These are phyloP conservation scores for Acomys russatus DNA, from an alignment of 2,797 vertebrate species.

Conservation along the genomic window DNA sequence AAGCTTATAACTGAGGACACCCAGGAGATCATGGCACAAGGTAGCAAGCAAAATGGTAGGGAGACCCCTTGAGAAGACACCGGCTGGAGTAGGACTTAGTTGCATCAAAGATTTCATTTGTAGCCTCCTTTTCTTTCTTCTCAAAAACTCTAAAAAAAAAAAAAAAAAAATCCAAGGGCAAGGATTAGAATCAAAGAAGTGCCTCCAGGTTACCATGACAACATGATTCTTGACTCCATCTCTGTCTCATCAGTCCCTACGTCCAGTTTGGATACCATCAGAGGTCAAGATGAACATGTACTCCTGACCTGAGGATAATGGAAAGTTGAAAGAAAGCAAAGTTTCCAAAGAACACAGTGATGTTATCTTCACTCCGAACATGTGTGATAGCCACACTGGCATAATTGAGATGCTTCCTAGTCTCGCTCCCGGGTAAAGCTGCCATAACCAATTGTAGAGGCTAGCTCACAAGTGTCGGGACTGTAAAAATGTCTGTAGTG, in stretches of 20 bases:
- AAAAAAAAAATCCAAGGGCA: not conserved
- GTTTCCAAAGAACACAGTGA: conserved; percentile 49
- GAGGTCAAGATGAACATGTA: not conserved
- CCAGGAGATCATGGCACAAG: not conserved
- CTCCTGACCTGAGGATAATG: not conserved
- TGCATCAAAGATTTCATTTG: not conserved
- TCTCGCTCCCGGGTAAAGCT: not conserved
- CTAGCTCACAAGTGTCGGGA: conserved; percentile 39
- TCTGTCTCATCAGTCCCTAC: not conserved
- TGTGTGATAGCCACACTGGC: not conserved
- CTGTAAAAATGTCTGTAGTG: conserved; percentile 9
- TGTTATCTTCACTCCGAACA: conserved; percentile 62
- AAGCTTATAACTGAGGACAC: not conserved
- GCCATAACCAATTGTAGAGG: conserved; percentile 11
- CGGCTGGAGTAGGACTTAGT: not conserved
- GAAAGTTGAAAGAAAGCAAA: conserved; percentile 15
- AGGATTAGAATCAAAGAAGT: not conserved
- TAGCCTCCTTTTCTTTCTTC: conserved; percentile 31
- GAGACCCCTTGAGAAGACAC: not conserved
- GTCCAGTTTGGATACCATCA: not conserved
- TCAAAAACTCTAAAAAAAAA: not conserved
- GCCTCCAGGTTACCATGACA: conserved; percentile 40
- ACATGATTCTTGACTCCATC: not conserved
- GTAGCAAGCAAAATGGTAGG: not conserved
- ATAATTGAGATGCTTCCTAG: conserved; percentile 20